Percentiles rank a stretch among this genome's conserved stretches.
Evolutionary conservation across 2,888 invertebrate species (phyloP).

Genomic region (Andrena camellia): DNA sequence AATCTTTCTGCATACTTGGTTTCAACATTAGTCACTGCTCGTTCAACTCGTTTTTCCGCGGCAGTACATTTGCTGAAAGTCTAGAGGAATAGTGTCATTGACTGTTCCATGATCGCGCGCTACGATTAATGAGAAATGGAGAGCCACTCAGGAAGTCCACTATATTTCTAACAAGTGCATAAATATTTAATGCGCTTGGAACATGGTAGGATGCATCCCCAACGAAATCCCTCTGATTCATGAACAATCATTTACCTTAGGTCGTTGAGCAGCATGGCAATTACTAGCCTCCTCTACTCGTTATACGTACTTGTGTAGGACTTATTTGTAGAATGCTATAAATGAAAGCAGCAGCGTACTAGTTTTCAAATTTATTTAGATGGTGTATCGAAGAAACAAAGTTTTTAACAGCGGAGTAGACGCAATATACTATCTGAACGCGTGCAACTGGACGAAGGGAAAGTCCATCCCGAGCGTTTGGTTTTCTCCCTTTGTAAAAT

Average conservation of each 20-base stretch:
- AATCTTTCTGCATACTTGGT: conserved; percentile 29
- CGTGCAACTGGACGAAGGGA: background rate
- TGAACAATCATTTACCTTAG: conserved; percentile 50
- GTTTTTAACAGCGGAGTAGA: background rate
- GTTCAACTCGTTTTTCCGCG: conserved; percentile 39
- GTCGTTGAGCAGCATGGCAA: conserved; percentile 30
- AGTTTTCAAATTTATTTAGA: too few species aligned
- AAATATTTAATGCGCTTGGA: conserved; percentile 54
- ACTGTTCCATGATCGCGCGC: conserved; percentile 31
- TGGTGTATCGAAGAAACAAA: too few species aligned
- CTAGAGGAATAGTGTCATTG: conserved; percentile 53
- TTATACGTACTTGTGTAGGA: background rate
- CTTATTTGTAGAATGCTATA: background rate
- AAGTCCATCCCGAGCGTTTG: background rate
- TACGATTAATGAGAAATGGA: conserved; percentile 53
- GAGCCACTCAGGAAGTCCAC: conserved; percentile 47
- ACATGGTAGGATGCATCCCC: conserved; percentile 21
- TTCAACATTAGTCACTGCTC: conserved; percentile 51
- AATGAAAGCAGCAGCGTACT: too few species aligned
- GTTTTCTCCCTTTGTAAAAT: conserved; percentile 25
- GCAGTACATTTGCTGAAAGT: conserved; percentile 36
- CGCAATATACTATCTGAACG: conserved; percentile 3
- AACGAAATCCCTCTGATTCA: conserved; percentile 46
- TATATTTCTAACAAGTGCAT: conserved; percentile 56
- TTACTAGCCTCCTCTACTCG: conserved; percentile 10